phyloP scores from a whole-genome alignment of 2,797 vertebrate genomes.

The Notolabrus celidotus region DNA sequence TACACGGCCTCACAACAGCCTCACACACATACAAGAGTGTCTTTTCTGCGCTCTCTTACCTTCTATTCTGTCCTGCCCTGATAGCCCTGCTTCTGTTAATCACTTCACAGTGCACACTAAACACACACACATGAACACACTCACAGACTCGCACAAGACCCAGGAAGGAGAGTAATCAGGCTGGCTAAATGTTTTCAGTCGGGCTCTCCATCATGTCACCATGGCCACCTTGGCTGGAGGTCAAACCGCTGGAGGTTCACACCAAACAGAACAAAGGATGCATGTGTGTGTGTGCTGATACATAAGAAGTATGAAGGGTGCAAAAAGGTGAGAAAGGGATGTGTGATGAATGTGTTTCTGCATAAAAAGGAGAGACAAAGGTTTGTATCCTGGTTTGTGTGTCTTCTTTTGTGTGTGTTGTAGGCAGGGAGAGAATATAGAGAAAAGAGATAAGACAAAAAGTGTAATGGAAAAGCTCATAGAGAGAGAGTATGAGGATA shows the following conservation, averaged over 20 bases:
- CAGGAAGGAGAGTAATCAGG: conserved; percentile 67
- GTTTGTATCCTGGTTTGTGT: conserved; percentile 8
- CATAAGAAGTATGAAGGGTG: neutral
- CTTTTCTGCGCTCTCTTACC: conserved; percentile 22
- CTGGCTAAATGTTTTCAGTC: conserved; percentile 69
- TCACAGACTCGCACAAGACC: conserved; percentile 7
- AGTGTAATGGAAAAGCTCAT: conserved; percentile 15
- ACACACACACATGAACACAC: conserved; percentile 4
- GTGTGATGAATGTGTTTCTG: conserved; percentile 12
- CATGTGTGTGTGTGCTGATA: conserved; percentile 4
- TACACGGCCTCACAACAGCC: neutral
- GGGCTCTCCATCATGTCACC: conserved; percentile 75
- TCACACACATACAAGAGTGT: conserved; percentile 4
- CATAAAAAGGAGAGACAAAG: conserved; percentile 16
- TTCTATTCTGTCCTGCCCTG: conserved; percentile 37
- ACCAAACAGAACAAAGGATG: conserved; percentile 13
- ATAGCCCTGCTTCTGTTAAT: conserved; percentile 65
- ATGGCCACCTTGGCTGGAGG: conserved; percentile 67
- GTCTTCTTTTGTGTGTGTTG: conserved; percentile 11
- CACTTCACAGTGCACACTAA: conserved; percentile 55
- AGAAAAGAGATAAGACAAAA: neutral
- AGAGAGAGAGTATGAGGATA: conserved; percentile 3
- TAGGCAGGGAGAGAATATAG: neutral
- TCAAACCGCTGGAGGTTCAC: conserved; percentile 48
- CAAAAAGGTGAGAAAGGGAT: conserved; percentile 7